These are phyloP conservation scores for Oophaga sylvatica DNA, from an alignment of 2,797 vertebrate species.

Conservation along the genomic window DNA sequence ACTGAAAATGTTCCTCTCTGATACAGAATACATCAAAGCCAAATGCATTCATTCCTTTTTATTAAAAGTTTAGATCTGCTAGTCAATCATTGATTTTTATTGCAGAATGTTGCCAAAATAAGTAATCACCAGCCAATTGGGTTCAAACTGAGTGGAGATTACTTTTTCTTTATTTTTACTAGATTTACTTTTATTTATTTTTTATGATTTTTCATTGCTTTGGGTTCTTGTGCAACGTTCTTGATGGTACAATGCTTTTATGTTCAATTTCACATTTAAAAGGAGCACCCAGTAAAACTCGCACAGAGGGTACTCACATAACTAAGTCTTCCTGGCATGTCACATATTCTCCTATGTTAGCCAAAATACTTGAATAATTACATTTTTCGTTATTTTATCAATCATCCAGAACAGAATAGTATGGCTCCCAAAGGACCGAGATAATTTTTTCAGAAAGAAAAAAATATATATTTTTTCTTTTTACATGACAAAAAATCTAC, in stretches of 20 bases:
- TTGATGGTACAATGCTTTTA: conserved; percentile 22
- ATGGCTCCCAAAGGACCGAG: neutral
- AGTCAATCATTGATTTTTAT: conserved; percentile 39
- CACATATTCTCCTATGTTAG: neutral
- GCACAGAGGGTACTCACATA: neutral
- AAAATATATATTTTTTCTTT: neutral
- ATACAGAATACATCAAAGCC: conserved; percentile 34
- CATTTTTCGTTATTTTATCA: neutral
- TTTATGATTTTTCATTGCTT: neutral
- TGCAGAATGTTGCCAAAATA: conserved; percentile 5
- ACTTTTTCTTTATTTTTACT: neutral
- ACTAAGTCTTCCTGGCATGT: neutral
- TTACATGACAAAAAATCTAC: neutral
- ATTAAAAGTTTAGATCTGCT: conserved; percentile 27
- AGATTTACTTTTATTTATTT: neutral
- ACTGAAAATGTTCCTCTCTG: conserved; percentile 20
- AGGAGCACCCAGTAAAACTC: neutral
- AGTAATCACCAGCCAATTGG: conserved; percentile 16
- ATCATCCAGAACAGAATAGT: neutral
- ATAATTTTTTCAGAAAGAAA: neutral
- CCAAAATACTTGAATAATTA: neutral
- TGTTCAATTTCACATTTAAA: conserved; percentile 36
- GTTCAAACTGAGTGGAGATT: conserved; percentile 6
- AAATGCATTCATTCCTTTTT: conserved; percentile 1
- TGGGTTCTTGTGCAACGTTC: neutral